Base-by-base conservation (phyloP, 2,888 invertebrate genomes). In the Stratiomys singularior region DNA sequence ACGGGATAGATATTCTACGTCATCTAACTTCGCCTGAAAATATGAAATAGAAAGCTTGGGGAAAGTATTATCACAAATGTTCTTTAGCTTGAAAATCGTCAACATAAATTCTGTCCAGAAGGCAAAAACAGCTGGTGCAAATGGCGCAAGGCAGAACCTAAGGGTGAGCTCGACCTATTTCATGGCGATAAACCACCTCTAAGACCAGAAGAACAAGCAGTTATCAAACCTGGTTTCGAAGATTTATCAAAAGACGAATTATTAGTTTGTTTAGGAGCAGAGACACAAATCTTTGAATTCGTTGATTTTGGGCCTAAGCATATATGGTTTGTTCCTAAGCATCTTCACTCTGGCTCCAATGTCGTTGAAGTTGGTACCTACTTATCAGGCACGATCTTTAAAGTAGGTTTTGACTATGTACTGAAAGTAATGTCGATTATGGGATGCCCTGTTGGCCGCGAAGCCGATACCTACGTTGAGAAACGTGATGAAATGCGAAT, bases 41-140 rank as follows among this genome's bases (percentile, higher is more conserved):
- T 4, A 4, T 18, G 52, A 52, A 13, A 13, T 9, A 18, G 15
- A 15, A 52, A n/a, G 4, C 3, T 13, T 52, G 52, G 52, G 52
- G 7, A 13, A 52, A 5, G 2, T 52, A 9, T 18, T 52, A 52
- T 52, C 52, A 52, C 52, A 52, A 52, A 52, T 9, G 52, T n/a
- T 52, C 15, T 9, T n/a, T 15, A 13, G 18, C 4, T 18, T n/a
- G n/a, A 52, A 18, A 13, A 52, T 72, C 37, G 5, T 52, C 52
- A 52, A 13, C 52, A 9, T 18, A 4, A 52, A 52, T 52, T n/a
- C 15, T 52, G 52, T 52, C 52, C 52, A 28, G 58, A 25, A 18
- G 81, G 79, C 56, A 47, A 23, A n/a, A 76, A 80, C 44, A 80
- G 79, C 15, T 81, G 82, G 80, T 82, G 81, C 67, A 27, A 69